Conservation (phyloP, 2,888 invertebrate genomes). For the Scaptomyza polygonia region DNA sequence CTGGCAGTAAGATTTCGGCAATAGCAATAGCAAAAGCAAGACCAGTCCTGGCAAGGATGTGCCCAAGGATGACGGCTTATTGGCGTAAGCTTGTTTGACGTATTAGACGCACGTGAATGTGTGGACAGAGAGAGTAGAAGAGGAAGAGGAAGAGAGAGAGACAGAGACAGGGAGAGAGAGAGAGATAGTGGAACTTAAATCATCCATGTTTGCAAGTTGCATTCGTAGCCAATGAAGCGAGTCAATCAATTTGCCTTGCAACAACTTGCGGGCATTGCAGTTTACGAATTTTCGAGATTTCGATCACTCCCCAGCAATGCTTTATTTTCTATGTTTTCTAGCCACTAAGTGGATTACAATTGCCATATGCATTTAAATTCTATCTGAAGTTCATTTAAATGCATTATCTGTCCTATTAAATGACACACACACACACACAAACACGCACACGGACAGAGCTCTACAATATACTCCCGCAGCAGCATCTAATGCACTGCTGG, state of each 20-base stretch:
- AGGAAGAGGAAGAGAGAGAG: background rate
- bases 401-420: conserved; percentile 54
- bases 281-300: background rate
- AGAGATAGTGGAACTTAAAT: background rate
- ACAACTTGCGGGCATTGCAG: conserved; percentile 23
- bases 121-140: background rate
- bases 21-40: conserved; percentile 13
- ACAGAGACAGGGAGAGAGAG: background rate
- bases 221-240: conserved; percentile 64
- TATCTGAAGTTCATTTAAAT: conserved; percentile 49
- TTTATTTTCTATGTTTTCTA: conserved; percentile 20
- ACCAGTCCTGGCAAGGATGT: conserved; percentile 23
- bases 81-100: conserved; percentile 76
- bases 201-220: conserved; percentile 24
- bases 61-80: conserved; percentile 71
- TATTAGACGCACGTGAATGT: conserved; percentile 65
- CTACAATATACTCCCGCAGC: conserved; percentile 72
- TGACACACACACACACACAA: conserved; percentile 36
- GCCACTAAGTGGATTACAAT: conserved; percentile 54
- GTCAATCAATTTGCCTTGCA: conserved; percentile 68
- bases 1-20: conserved; percentile 68
- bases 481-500: conserved; percentile 69
- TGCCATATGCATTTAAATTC: conserved; percentile 48
- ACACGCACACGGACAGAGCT: conserved; percentile 5
- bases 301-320: conserved; percentile 14